Conservation (phyloP, 2,888 invertebrate species). For the Leptinotarsa haldemani region DNA sequence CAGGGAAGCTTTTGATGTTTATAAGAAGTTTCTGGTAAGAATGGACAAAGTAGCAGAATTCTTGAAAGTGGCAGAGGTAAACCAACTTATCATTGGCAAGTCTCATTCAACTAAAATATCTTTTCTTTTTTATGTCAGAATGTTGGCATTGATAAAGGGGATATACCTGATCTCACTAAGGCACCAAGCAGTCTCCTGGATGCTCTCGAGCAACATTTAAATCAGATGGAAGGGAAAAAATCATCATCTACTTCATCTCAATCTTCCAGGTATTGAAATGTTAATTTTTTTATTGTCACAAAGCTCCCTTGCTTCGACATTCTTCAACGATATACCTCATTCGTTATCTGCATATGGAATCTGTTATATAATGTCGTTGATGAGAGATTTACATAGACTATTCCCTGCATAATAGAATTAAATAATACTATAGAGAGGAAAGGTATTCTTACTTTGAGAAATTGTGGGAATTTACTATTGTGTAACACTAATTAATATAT, state of each 20-base stretch:
- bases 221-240: conserved; percentile 92
- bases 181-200: conserved; percentile 97
- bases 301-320: no score
- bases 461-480: conserved; percentile 21
- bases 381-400: background rate
- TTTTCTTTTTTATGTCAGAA: conserved; percentile 68
- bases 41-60: conserved; percentile 99
- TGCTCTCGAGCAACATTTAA: conserved; percentile 95
- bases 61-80: conserved; percentile 84
- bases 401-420: background rate
- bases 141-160: conserved; percentile 98
- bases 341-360: background rate
- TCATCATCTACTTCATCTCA: conserved; percentile 62
- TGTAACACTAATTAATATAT: background rate
- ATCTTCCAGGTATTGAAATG: conserved; percentile 43
- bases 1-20: conserved; percentile 96
- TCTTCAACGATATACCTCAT: background rate
- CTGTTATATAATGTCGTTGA: background rate
- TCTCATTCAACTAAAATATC: background rate
- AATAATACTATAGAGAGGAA: conserved; percentile 6
- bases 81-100: conserved; percentile 32
- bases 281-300: background rate
- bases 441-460: conserved; percentile 21
- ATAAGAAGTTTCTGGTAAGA: conserved; percentile 97
- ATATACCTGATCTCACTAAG: conserved; percentile 97